Conservation (phyloP, 2,797 vertebrate species). For the Catharus ustulatus region DNA sequence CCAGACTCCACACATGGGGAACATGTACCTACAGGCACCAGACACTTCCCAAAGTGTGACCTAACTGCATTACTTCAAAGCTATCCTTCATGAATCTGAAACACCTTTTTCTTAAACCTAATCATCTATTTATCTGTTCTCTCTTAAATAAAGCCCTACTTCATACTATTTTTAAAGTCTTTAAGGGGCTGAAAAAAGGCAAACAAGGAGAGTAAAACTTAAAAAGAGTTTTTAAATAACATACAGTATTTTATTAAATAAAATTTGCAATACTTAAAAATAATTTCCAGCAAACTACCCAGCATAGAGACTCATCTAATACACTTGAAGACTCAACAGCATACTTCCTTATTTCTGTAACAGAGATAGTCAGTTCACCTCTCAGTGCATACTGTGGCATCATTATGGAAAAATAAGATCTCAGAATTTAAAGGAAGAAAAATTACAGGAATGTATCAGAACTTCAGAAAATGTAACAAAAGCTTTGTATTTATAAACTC, state of each 20-base stretch:
- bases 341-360: not conserved
- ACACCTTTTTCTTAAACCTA: not conserved
- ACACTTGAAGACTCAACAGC: not conserved
- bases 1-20: not conserved
- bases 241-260: not conserved
- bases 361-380: not conserved
- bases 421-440: not conserved
- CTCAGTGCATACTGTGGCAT: not conserved
- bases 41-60: fast-evolving
- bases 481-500: not conserved
- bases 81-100: not conserved
- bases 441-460: not conserved
- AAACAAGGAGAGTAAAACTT: not conserved
- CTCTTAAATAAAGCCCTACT: not conserved
- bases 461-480: not conserved
- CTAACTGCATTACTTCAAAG: not conserved
- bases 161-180: not conserved
- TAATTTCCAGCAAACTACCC: not conserved
- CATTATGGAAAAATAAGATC: not conserved
- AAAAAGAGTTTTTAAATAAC: not conserved
- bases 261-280: not conserved
- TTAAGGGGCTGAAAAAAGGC: not conserved
- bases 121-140: not conserved
- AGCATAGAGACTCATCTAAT: not conserved
- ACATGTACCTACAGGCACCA: fast-evolving